phyloP scores from a whole-genome alignment of 2,888 invertebrate genomes.

The Netelia inedita region DNA sequence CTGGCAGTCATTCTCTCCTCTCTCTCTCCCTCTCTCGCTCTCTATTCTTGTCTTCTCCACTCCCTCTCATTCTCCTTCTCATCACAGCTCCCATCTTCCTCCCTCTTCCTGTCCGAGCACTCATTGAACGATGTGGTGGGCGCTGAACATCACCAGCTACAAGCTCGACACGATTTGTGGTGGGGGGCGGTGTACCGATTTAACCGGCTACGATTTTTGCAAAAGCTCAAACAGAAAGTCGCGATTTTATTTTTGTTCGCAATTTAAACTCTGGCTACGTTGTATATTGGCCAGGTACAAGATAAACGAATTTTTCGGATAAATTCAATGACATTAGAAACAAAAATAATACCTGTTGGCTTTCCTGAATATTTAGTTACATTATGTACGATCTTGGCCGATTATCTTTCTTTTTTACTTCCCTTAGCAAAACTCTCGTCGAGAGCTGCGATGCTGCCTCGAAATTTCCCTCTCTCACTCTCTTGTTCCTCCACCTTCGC shows the following conservation, averaged over 20 bases:
- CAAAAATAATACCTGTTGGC: no score
- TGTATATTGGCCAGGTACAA: background rate
- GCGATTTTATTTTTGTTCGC: background rate
- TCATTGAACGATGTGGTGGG: constrained; percentile 53
- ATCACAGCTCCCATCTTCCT: constrained; percentile 62
- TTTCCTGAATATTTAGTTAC: background rate
- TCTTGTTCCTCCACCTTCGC: constrained; percentile 39
- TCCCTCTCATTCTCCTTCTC: constrained; percentile 62
- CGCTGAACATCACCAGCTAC: constrained; percentile 72
- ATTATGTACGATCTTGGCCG: background rate
- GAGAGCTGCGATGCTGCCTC: constrained; percentile 11
- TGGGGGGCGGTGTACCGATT: constrained; percentile 75
- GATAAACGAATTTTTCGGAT: no score
- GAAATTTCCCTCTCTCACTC: constrained; percentile 61
- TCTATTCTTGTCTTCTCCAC: constrained; percentile 11
- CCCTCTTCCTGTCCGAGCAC: constrained; percentile 58
- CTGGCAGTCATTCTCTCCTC: constrained; percentile 58
- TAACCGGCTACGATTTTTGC: constrained; percentile 6
- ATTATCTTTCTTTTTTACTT: constrained; percentile 22
- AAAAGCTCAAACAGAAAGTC: background rate
- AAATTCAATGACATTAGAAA: no score
- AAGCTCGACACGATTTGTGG: constrained; percentile 68
- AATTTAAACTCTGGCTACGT: background rate
- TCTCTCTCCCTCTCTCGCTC: constrained; percentile 39
- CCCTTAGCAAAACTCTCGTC: background rate